phyloP scores from a whole-genome alignment of 1,140 invertebrate species.

The Drosophila tropicalis region DNA sequence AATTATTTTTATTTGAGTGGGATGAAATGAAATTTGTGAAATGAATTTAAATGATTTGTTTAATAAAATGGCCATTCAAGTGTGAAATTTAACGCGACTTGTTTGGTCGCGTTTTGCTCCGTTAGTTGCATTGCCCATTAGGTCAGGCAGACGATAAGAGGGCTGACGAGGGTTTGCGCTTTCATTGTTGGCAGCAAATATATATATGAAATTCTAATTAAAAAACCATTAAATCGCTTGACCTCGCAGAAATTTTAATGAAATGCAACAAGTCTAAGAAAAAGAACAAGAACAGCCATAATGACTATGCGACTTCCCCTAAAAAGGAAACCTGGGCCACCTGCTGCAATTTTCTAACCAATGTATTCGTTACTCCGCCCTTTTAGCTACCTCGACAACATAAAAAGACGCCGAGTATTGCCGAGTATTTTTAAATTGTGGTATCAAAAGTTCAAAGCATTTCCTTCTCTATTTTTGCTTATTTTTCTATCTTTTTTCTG shows the following conservation, averaged over 20 bases:
- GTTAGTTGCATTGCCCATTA: conserved; percentile 17
- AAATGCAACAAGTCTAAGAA: conserved; percentile 40
- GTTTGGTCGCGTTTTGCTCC: conserved; percentile 18
- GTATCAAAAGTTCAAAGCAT: conserved; percentile 35
- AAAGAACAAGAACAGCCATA: conserved; percentile 37
- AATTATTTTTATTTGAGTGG: conserved; percentile 43
- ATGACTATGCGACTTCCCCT: conserved; percentile 46
- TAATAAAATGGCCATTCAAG: conserved; percentile 45
- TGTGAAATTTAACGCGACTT: conserved; percentile 40
- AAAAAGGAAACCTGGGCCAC: conserved; percentile 38
- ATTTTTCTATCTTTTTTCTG: conserved; percentile 19
- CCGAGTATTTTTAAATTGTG: conserved; percentile 49
- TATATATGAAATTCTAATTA: conserved; percentile 56
- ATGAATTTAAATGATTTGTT: conserved; percentile 68
- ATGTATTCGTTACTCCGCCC: neutral
- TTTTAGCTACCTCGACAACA: conserved; percentile 33
- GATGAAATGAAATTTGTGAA: conserved; percentile 39
- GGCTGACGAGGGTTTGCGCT: neutral
- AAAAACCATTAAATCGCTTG: conserved; percentile 64
- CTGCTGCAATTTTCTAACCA: conserved; percentile 9
- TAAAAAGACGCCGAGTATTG: conserved; percentile 44
- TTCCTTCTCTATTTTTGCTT: neutral
- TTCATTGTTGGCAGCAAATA: conserved; percentile 36
- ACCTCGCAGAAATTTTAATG: conserved; percentile 39
- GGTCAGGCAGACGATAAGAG: conserved; percentile 2